phyloP scores from a whole-genome alignment of 2,797 vertebrate species.

The Artibeus jamaicensis region DNA sequence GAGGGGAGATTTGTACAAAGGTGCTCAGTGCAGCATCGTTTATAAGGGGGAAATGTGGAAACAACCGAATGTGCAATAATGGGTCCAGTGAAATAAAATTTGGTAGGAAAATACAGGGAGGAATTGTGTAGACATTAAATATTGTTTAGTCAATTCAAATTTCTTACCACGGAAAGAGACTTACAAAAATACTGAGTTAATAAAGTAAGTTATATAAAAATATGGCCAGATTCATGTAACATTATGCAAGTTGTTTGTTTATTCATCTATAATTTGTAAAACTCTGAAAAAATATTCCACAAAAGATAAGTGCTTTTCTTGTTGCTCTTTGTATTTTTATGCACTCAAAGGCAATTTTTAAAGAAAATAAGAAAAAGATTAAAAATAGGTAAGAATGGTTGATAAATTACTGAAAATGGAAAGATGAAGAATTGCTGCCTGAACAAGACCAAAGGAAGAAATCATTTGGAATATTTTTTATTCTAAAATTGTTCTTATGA shows the following conservation, averaged over 20 bases:
- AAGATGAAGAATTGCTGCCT: neutral
- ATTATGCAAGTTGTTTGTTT: neutral
- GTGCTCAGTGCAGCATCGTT: neutral
- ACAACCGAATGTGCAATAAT: neutral
- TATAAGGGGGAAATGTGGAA: neutral
- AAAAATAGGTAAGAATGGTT: neutral
- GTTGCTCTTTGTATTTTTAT: neutral
- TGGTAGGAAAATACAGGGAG: neutral
- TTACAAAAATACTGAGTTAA: neutral
- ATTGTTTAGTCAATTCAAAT: neutral
- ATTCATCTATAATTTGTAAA: neutral
- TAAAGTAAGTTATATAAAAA: neutral
- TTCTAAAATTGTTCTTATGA: neutral
- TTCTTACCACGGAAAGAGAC: neutral
- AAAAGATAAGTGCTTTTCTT: neutral
- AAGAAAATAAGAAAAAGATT: neutral
- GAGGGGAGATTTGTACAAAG: neutral
- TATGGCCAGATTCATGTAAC: neutral
- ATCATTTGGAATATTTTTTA: neutral
- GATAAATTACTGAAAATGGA: neutral
- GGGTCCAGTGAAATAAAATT: neutral
- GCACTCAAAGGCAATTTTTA: neutral
- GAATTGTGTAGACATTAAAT: neutral
- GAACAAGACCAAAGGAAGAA: neutral
- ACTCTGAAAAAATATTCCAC: neutral